Base-by-base conservation (phyloP, 2,113 vertebrate species). In the Catharus bicknelli region DNA sequence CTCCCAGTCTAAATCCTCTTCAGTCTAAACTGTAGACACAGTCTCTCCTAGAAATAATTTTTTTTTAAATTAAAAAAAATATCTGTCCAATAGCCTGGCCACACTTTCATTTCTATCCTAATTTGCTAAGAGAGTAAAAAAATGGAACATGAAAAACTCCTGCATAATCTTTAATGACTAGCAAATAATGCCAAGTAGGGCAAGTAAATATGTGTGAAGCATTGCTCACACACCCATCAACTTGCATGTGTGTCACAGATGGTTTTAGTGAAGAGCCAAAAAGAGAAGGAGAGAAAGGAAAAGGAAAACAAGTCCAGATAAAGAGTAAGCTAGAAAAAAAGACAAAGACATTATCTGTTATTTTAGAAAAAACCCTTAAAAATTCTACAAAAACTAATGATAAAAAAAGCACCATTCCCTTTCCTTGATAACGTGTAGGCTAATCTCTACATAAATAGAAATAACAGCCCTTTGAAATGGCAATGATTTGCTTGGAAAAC, bases 401-500 rank as follows among this genome's bases (percentile, higher is more conserved):
- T 55, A 94, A 91, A 27, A 27, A 64, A 10, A 69, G 32, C 86
- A 30, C 36, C 14, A 53, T 94, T 90, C 86, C 20, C 14, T 92
- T 50, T 83, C 73, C 81, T 67, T 90, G 58, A 72, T 76, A 90
- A 64, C 36, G 0, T 78, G 73, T 90, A 69, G 58, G 73, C 86
- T 93, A 95, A 96, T 94, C 55, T 66, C 78, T 90, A 78, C 74
- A 55, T 62, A 88, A 94, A 81, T 83, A 84, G 90, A 95, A 97
- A 96, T 93, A 93, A 94, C 84, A 95, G 61, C 69, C 81, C 93
- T 95, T 92, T 94, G 93, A 94, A 97, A 96, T 96, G 88, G 73
- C 95, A 89, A 86, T 89, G 83, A 95, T 97, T 96, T 95, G 93
- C 96, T 97, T 96, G 70, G 92, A 95, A 97, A 98, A 97, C 91